Base-by-base conservation (phyloP, 2,113 vertebrate species). In the Albula glossodonta region DNA sequence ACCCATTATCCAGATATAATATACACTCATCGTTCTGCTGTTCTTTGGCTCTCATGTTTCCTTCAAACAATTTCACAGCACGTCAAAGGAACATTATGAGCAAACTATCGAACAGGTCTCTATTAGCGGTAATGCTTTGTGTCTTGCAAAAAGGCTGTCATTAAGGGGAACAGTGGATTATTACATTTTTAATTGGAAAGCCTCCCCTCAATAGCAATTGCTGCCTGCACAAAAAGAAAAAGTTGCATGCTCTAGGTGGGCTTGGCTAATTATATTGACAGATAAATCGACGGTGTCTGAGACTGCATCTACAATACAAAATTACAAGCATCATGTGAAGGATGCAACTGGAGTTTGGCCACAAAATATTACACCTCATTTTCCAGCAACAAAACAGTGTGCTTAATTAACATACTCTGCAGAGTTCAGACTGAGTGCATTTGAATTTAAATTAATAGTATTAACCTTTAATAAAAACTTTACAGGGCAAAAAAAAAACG, bases 1-100 rank as follows among this genome's bases (percentile, higher is more conserved):
- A 51, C 74, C 51, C 51, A 84, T 78, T 80, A 85, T 52, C 51
- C 11, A 22, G 17, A 31, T 15, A 79, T 57, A 60, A 85, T 80
- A 60, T 9, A 11, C 15, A 5, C 51, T 31, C 56, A 78, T 15
- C 63, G 53, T 2, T 7, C 51, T 12, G 8, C 12, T 8, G n/a
- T n/a, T 74, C n/a, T 74, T 22, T 9, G 70, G 7, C 70, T 70
- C 19, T 74, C 80, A 82, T 53, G 31, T 82, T 82, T 82, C 52
- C n/a, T 6, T 19, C 70, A 74, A 74, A 74, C 70, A 74, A 31
- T 74, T 74, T 74, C n/a, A 31, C 5, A 22, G n/a, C 70, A 10
- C n/a, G 8, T 8, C 4, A 9, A 74, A 74, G 22, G 5, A 74
- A 74, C 70, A 74, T 74, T 31, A 48, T 48, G 31, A 78, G 74